Conservation (phyloP, 2,888 invertebrate species). For the Hemicrepidius hirtus region DNA sequence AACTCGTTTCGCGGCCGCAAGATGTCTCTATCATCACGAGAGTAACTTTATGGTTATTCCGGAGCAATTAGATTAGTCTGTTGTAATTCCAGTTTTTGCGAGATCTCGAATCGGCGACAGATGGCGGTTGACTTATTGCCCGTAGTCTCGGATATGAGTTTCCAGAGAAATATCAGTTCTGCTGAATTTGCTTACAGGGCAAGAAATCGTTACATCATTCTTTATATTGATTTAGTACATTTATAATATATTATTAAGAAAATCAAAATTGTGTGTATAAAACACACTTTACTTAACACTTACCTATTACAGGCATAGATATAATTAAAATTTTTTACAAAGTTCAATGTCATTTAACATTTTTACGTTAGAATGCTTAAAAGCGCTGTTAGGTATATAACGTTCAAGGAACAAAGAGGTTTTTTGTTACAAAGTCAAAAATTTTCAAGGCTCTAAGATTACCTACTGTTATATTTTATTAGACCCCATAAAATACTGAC, state of each 20-base stretch:
- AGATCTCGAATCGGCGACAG: constrained; percentile 66
- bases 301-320: too few relatives aligned
- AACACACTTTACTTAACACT: too few relatives aligned
- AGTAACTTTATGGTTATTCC: constrained; percentile 71
- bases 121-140: constrained; percentile 70
- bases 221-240: constrained; percentile 31
- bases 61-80: constrained; percentile 72
- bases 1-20: constrained; percentile 71
- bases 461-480: constrained; percentile 44
- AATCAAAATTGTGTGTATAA: too few relatives aligned
- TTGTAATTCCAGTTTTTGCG: constrained; percentile 70
- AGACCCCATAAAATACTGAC: constrained; percentile 40
- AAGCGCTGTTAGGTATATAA: neutral
- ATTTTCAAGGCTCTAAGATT: constrained; percentile 35
- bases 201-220: constrained; percentile 39
- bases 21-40: constrained; percentile 72
- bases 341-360: constrained; percentile 1
- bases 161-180: constrained; percentile 46
- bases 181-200: constrained; percentile 48
- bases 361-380: neutral
- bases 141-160: constrained; percentile 55
- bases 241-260: constrained; percentile 6
- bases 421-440: constrained; percentile 23
- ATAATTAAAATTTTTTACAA: too few relatives aligned
- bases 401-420: constrained; percentile 29